These are phyloP conservation scores for Maylandia zebra DNA, from an alignment of 2,113 vertebrate species.

Conservation along the genomic window DNA sequence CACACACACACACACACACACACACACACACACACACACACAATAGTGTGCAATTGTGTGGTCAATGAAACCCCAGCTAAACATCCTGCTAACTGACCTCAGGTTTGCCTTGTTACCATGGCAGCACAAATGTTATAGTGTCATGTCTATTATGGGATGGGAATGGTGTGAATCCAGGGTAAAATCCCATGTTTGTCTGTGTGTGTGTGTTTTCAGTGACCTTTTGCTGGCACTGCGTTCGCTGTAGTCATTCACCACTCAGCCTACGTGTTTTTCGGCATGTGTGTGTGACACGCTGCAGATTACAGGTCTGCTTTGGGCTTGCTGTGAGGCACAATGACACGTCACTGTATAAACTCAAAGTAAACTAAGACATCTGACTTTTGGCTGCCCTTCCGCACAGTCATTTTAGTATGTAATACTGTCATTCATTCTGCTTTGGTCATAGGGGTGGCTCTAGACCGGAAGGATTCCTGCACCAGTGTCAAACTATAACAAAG, in stretches of 20 bases:
- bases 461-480: not conserved
- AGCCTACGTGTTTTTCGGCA: not conserved
- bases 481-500: not conserved
- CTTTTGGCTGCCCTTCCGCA: slow-evolving; percentile 37
- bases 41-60: slow-evolving; percentile 4
- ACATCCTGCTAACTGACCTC: slow-evolving; percentile 43
- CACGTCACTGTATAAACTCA: slow-evolving; percentile 35
- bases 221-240: not conserved
- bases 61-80: slow-evolving; percentile 28
- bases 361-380: slow-evolving; percentile 52
- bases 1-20: not conserved
- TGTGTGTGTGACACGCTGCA: slow-evolving; percentile 2
- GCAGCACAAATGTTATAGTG: slow-evolving; percentile 13
- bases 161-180: slow-evolving; percentile 23
- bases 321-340: not conserved
- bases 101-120: slow-evolving; percentile 31
- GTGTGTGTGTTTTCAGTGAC: not conserved
- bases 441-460: not conserved
- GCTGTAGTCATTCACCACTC: not conserved
- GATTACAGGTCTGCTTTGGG: slow-evolving; percentile 25
- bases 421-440: slow-evolving; percentile 11
- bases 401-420: slow-evolving; percentile 1
- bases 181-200: not conserved
- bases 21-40: not conserved
- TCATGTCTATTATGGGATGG: slow-evolving; percentile 30